Conservation (phyloP, 2,888 invertebrate species). For the Philopedon plagiatum region DNA sequence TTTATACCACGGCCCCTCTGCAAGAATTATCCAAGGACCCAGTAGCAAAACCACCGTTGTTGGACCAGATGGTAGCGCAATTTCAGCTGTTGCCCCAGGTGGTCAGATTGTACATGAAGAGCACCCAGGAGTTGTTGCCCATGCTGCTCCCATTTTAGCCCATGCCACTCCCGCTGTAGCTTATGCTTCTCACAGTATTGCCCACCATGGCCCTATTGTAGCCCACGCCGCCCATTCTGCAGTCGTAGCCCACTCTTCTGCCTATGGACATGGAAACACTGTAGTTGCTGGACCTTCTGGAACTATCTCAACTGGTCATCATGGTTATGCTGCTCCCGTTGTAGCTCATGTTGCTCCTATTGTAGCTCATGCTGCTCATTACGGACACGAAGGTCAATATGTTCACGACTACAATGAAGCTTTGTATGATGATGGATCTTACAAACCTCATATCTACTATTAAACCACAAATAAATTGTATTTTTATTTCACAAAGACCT, state of each 20-base stretch:
- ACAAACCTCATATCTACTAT: conserved; percentile 54
- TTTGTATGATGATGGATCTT: conserved; percentile 61
- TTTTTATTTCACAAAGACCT: background rate
- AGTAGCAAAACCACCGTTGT: conserved; percentile 59
- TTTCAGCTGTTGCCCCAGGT: conserved; percentile 42
- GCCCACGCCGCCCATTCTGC: conserved; percentile 33
- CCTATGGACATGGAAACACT: conserved; percentile 13
- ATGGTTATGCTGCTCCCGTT: conserved; percentile 6
- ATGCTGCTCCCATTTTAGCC: conserved; percentile 51
- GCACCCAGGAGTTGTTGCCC: conserved; percentile 44
- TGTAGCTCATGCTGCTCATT: conserved; percentile 46
- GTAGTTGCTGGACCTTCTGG: conserved; percentile 23
- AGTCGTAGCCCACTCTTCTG: conserved; percentile 34
- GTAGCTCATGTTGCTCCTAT: conserved; percentile 23
- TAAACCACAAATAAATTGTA: background rate
- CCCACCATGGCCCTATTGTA: conserved; percentile 25
- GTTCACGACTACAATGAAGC: conserved; percentile 58
- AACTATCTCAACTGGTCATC: conserved; percentile 24
- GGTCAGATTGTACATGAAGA: conserved; percentile 57
- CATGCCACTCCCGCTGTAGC: conserved; percentile 36
- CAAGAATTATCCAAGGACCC: conserved; percentile 55
- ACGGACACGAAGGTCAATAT: conserved; percentile 59
- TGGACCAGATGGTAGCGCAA: conserved; percentile 59
- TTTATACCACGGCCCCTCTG: conserved; percentile 48
- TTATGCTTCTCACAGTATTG: conserved; percentile 13